These are phyloP conservation scores for Neomorphus geoffroyi DNA, from an alignment of 2,797 vertebrate genomes.

Conservation along the genomic window DNA sequence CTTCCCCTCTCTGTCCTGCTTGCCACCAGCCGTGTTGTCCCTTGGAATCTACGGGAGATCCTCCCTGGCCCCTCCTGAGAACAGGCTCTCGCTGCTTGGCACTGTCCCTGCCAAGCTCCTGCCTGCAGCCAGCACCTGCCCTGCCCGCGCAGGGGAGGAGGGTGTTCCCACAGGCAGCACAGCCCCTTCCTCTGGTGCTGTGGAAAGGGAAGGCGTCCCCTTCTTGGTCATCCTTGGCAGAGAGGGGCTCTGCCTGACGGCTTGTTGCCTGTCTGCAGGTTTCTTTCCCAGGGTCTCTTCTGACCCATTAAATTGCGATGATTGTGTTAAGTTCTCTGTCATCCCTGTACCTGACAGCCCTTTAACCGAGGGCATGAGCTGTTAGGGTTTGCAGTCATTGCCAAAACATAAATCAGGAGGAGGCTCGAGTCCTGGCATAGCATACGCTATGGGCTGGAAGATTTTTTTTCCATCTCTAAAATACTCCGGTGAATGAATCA, in stretches of 20 bases:
- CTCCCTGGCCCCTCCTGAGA: neutral
- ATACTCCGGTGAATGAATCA: neutral
- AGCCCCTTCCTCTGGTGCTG: neutral
- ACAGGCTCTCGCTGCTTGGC: neutral
- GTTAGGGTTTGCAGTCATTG: neutral
- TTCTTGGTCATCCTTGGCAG: neutral
- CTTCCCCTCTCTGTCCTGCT: neutral
- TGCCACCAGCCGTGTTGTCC: neutral
- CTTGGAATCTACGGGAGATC: accelerated
- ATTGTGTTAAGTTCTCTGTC: neutral
- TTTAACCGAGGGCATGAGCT: neutral
- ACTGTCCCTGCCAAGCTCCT: accelerated
- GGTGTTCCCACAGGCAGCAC: neutral
- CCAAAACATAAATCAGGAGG: neutral
- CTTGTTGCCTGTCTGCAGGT: neutral
- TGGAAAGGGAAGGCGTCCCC: neutral
- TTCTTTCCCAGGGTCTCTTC: neutral
- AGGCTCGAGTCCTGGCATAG: neutral
- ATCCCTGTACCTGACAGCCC: neutral
- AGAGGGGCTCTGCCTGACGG: neutral
- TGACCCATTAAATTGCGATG: neutral
- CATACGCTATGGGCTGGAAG: neutral
- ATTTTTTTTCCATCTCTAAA: neutral
- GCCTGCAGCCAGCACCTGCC: neutral
- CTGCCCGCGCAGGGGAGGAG: neutral